Evolutionary conservation across 2,797 vertebrate genomes (phyloP).

Genomic region (Amazona ochrocephala): DNA sequence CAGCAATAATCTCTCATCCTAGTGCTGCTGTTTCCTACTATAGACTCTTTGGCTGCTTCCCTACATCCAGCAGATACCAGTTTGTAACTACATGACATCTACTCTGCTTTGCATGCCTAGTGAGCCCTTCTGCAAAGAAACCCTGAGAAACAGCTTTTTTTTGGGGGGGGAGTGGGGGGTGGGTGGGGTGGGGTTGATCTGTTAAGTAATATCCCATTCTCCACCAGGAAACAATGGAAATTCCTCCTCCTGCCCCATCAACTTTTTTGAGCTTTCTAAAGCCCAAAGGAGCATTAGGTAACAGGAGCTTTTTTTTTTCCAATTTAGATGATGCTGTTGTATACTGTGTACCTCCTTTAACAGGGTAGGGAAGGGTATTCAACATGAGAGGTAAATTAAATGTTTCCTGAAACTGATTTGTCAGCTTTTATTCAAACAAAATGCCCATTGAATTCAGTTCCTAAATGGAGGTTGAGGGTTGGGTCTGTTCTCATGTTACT

Average conservation of each 20-base stretch:
- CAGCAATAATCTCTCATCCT: background rate
- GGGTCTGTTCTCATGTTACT: background rate
- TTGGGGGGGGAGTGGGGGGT: no score
- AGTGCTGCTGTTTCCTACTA: background rate
- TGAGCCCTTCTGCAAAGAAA: background rate
- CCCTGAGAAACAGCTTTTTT: background rate
- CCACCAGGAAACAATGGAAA: background rate
- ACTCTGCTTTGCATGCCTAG: background rate
- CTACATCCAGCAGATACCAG: background rate
- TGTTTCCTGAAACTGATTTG: background rate
- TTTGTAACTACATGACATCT: background rate
- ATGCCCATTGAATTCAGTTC: background rate
- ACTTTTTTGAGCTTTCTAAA: background rate
- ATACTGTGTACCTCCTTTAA: background rate
- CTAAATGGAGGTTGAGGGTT: background rate
- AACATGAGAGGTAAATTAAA: background rate
- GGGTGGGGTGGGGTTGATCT: background rate
- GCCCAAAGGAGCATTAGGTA: background rate
- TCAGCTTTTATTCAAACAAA: conserved; percentile 17
- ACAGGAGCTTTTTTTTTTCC: fast-evolving
- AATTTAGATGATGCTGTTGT: background rate
- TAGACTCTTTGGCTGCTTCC: background rate
- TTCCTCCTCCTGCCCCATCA: background rate
- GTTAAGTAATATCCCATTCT: background rate
- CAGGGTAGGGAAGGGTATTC: background rate